Conservation (phyloP, 2,797 vertebrate genomes). For the Xenops minutus region DNA sequence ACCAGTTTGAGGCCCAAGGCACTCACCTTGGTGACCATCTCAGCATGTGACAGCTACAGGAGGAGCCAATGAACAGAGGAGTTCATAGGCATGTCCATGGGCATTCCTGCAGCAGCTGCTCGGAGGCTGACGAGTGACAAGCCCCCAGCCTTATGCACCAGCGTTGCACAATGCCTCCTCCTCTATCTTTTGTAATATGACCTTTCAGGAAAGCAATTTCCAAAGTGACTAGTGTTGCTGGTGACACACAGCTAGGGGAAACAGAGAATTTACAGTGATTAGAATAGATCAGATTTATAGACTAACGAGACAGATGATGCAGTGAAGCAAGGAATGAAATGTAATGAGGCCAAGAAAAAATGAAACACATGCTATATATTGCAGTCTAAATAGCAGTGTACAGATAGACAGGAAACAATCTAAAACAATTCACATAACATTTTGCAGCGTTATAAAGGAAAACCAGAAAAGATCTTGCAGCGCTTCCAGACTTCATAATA, state of each 20-base stretch:
- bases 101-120: background rate
- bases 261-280: background rate
- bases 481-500: background rate
- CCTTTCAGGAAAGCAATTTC: slow-evolving; percentile 4
- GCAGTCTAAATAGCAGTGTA: background rate
- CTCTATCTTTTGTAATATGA: background rate
- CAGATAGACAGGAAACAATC: background rate
- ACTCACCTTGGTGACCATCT: background rate
- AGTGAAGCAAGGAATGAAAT: background rate
- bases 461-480: background rate
- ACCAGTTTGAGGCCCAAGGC: background rate
- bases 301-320: background rate
- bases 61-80: background rate
- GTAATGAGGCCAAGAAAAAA: background rate
- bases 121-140: background rate
- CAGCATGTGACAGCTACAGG: accelerated
- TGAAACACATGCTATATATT: background rate
- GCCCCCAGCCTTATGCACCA: background rate
- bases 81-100: background rate
- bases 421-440: background rate
- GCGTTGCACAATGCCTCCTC: background rate
- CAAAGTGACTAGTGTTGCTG: background rate
- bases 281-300: slow-evolving; percentile 3
- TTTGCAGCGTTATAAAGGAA: background rate
- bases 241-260: background rate